phyloP scores from a whole-genome alignment of 2,113 vertebrate genomes.

The Tympanuchus pallidicinctus region DNA sequence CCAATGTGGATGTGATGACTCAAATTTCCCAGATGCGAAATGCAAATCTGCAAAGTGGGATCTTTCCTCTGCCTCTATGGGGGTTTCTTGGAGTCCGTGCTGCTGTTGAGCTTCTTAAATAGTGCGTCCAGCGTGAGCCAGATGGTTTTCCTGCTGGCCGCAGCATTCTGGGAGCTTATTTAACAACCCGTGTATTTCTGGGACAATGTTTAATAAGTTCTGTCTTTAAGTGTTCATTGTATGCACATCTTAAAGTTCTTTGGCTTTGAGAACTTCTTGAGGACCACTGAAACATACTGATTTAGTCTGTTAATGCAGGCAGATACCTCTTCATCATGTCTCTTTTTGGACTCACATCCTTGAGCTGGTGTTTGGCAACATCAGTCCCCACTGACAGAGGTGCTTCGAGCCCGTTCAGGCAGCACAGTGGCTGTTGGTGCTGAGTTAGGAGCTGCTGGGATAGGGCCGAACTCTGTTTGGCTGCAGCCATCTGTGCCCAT shows the following conservation, averaged over 20 bases:
- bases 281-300: background rate
- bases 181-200: background rate
- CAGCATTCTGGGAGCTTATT: background rate
- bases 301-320: background rate
- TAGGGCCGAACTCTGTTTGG: background rate
- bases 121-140: background rate
- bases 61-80: background rate
- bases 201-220: background rate
- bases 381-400: background rate
- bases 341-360: background rate
- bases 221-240: background rate
- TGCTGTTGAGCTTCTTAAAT: background rate
- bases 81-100: background rate
- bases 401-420: background rate
- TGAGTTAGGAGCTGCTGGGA: background rate
- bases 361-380: fast-evolving
- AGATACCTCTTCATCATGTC: background rate
- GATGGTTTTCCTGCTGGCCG: background rate
- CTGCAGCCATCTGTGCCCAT: background rate
- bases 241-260: background rate
- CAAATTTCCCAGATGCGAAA: constrained; percentile 43
- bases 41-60: constrained; percentile 11
- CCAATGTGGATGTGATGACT: background rate
- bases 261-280: background rate
- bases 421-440: background rate